phyloP scores from a whole-genome alignment of 2,888 invertebrate species.

The Athetis lepigone region DNA sequence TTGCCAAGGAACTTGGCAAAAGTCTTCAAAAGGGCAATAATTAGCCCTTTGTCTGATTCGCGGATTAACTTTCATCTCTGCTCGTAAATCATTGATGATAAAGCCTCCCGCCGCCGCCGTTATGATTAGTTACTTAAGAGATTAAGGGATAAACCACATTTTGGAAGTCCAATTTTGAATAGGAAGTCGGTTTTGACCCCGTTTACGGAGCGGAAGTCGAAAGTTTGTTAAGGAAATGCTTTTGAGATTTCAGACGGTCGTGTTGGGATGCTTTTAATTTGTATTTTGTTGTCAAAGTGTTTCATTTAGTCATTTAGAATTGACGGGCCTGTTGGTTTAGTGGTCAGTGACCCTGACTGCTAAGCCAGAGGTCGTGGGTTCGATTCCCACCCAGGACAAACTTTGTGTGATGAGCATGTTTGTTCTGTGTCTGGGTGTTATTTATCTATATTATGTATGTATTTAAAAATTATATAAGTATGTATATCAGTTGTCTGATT shows the following conservation, averaged over 20 bases:
- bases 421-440: no score
- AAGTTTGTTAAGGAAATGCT: neutral
- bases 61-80: constrained; percentile 70
- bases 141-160: constrained; percentile 44
- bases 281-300: no score
- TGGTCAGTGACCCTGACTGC: no score
- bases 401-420: no score
- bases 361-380: no score
- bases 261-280: neutral
- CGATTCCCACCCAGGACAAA: no score
- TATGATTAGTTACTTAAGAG: constrained; percentile 63
- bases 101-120: constrained; percentile 46
- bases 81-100: constrained; percentile 68
- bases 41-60: constrained; percentile 79
- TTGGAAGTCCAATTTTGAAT: constrained; percentile 24
- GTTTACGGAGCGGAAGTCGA: constrained; percentile 7
- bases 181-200: constrained; percentile 31
- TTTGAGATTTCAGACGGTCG: neutral
- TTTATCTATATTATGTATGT: no score
- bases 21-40: constrained; percentile 80
- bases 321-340: no score
- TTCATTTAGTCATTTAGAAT: no score
- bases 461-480: no score
- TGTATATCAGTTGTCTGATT: no score
- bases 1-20: constrained; percentile 71